A percentile compares a stretch with the other conserved stretches of the same genome.
Conservation (phyloP, 2,113 vertebrate genomes). For the Xyliphius kryptos region DNA sequence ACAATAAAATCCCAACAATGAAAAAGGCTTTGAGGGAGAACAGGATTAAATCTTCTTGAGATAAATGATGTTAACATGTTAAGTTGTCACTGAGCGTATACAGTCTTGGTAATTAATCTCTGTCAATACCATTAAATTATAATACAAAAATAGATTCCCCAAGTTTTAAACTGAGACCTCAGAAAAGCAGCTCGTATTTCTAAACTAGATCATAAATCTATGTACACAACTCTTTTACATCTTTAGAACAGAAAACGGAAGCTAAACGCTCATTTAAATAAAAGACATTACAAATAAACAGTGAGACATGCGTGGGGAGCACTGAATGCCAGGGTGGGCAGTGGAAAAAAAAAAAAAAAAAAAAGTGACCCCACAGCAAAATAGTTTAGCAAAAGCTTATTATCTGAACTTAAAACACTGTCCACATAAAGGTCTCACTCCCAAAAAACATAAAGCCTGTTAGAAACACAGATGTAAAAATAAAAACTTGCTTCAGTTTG, state of each 20-base stretch:
- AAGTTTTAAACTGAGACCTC: background rate
- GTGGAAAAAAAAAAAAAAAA: background rate
- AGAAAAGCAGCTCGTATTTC: background rate
- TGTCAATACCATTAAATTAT: background rate
- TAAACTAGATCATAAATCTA: slow-evolving; percentile 9
- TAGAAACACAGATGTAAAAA: slow-evolving; percentile 1
- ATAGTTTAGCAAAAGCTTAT: slow-evolving; percentile 17
- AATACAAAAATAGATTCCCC: background rate
- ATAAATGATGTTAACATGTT: too few relatives aligned
- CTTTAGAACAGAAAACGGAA: background rate
- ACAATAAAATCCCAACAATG: too few relatives aligned
- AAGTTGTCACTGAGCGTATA: too few relatives aligned
- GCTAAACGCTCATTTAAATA: slow-evolving; percentile 13
- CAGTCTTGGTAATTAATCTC: too few relatives aligned
- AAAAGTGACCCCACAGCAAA: slow-evolving; percentile 6
- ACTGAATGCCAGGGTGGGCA: background rate
- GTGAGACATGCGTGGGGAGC: background rate
- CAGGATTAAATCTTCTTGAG: too few relatives aligned
- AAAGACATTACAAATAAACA: slow-evolving; percentile 6
- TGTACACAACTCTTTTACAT: slow-evolving; percentile 24
- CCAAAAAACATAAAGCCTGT: slow-evolving; percentile 3
- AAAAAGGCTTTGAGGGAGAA: too few relatives aligned
- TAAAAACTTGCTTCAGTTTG: background rate
- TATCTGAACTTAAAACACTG: slow-evolving; percentile 15
- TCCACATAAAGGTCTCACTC: background rate